Percentiles rank a stretch among this genome's conserved stretches.
Evolutionary conservation across 2,113 vertebrate genomes (phyloP).

Genomic region (Clarias batrachus): DNA sequence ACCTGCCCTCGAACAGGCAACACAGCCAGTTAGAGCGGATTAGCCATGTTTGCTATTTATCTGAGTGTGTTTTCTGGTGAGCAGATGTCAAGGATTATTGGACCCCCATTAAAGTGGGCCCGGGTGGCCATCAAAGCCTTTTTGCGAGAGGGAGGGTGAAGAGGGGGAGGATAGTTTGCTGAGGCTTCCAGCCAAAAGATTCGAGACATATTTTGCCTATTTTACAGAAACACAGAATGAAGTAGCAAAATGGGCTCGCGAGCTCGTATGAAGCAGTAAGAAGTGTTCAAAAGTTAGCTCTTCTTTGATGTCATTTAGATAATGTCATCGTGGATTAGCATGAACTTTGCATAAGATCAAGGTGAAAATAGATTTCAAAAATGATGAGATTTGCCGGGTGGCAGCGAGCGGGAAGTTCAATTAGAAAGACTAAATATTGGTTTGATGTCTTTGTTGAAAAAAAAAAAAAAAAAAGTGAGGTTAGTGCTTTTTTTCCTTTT

Average conservation of each 20-base stretch:
- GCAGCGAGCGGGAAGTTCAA: not conserved
- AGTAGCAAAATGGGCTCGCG: not conserved
- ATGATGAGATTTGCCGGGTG: not conserved
- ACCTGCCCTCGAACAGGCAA: slow-evolving; percentile 30
- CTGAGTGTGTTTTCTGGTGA: slow-evolving; percentile 37
- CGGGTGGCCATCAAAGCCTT: not conserved
- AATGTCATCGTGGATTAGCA: not conserved
- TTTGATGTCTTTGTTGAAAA: not conserved
- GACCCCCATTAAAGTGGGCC: slow-evolving; percentile 17
- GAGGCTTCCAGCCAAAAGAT: slow-evolving; percentile 18
- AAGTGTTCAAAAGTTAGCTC: not conserved
- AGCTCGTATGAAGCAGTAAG: not conserved
- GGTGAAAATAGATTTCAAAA: not conserved
- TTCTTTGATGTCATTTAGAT: not conserved
- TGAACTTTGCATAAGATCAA: not conserved
- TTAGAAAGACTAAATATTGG: not conserved
- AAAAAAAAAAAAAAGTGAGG: not conserved
- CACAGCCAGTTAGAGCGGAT: slow-evolving; percentile 34
- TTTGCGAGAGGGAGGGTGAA: not conserved
- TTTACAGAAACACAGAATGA: not conserved
- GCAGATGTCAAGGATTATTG: slow-evolving; percentile 49
- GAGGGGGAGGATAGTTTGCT: slow-evolving; percentile 30
- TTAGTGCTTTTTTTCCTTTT: not conserved
- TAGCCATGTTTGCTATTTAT: slow-evolving; percentile 48
- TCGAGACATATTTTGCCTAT: not conserved